Evolutionary conservation across 2,113 vertebrate genomes (phyloP), one percentile per base, ranked within the genome.

Genomic region (Condylura cristata): DNA sequence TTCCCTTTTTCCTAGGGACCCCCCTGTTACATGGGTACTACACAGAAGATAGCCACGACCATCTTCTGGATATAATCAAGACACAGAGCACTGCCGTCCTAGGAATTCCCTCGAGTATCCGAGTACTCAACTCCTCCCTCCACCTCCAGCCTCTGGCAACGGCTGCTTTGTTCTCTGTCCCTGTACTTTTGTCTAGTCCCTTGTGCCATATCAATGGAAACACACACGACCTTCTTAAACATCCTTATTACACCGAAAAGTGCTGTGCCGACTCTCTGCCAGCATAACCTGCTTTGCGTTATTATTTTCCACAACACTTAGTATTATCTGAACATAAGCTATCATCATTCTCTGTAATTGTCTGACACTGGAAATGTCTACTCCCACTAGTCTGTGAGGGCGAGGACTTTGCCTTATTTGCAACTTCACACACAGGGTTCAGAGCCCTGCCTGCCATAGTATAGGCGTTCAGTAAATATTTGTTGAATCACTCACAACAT

Each of bases 141-240:
- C n/a, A 1, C 26, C 71, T 61, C 34, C 91, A 81, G 72, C 48
- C 86, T 90, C 80, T 91, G 71, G 80, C 34, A 96, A 60, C 66
- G 65, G 70, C 48, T 22, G 20, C 32, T 56, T 32, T 68, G 18
- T 87, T 90, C 95, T 91, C 51, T 60, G 8, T 53, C 70, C 58
- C 89, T 80, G 26, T 14, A 8, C 74, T 41, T 92, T 86, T 37
- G 17, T 2, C 58, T 91, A 91, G 63, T 68, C 58, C 41, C 70
- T 30, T 3, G 17, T 9, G 93, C 51, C 79, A 18, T 18, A 9
- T 70, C 79, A 44, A 66, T 66, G 26, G n/a, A 61, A 63, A 89
- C 32, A 39, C 11, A 60, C 32, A 71, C 66, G 32, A 48, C 37
- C 34, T 72, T 80, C 53, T 34, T 68, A 80, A 87, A 39, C 65